These are phyloP conservation scores for Panulirus ornatus DNA, from an alignment of 1,140 invertebrate species.

Conservation along the genomic window DNA sequence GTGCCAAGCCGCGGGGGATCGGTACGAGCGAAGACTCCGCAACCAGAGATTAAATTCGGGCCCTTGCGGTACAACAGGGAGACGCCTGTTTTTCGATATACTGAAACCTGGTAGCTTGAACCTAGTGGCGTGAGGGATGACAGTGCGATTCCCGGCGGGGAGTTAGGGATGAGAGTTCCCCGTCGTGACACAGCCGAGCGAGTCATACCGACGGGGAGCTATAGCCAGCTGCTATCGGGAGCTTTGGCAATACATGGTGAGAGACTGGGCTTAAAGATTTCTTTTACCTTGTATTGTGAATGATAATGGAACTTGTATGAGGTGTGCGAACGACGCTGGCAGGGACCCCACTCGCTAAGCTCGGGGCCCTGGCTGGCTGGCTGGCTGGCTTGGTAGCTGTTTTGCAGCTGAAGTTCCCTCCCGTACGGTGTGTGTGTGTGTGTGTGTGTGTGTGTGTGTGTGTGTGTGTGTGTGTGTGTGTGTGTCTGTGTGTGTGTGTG, in stretches of 20 bases:
- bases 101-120: not conserved
- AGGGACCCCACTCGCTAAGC: not conserved
- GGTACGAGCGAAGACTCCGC: not conserved
- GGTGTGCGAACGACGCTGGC: slow-evolving; percentile 14
- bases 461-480: slow-evolving; percentile 26
- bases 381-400: too few species aligned
- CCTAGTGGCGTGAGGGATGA: slow-evolving; percentile 26
- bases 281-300: slow-evolving; percentile 45
- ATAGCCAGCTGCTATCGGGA: too few species aligned
- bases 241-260: slow-evolving; percentile 18
- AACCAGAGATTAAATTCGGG: not conserved
- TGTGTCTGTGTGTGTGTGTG: slow-evolving; percentile 21
- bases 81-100: not conserved
- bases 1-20: not conserved
- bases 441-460: slow-evolving; percentile 33
- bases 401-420: too few species aligned
- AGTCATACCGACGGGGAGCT: not conserved
- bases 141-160: slow-evolving; percentile 19
- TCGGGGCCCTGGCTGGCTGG: too few species aligned
- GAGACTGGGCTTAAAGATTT: slow-evolving; percentile 41
- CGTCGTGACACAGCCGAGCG: not conserved
- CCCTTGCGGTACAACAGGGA: not conserved
- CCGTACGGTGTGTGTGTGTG: not conserved
- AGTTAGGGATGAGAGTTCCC: slow-evolving; percentile 27
- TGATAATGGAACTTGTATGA: slow-evolving; percentile 64